Percentiles rank a stretch among this genome's conserved stretches.
These are phyloP conservation scores for Limnephilus lunatus DNA, from an alignment of 2,888 invertebrate genomes.

Conservation along the genomic window DNA sequence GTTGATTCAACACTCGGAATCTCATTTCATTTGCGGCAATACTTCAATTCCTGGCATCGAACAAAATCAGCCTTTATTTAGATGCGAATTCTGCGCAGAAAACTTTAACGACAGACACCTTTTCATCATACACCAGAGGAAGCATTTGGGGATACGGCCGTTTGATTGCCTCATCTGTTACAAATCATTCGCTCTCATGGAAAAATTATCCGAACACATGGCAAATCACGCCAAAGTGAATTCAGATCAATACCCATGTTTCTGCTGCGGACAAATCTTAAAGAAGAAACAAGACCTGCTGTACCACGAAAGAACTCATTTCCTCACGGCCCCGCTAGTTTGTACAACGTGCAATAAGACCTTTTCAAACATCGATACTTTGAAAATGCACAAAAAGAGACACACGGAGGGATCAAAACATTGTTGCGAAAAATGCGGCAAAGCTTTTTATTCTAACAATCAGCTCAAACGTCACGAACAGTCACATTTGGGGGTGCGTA, in stretches of 20 bases:
- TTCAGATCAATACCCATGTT: conserved; percentile 63
- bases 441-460: conserved; percentile 69
- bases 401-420: conserved; percentile 68
- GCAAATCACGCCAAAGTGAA: conserved; percentile 23
- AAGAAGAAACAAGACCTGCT: conserved; percentile 67
- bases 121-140: conserved; percentile 66
- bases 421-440: conserved; percentile 68
- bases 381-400: conserved; percentile 69
- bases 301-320: conserved; percentile 68
- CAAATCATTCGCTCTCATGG: conserved; percentile 64
- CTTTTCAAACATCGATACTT: conserved; percentile 68
- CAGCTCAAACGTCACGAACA: conserved; percentile 69
- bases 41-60: conserved; percentile 32
- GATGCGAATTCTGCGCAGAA: conserved; percentile 67
- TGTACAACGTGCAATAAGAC: conserved; percentile 69
- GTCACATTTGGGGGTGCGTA: conserved; percentile 68
- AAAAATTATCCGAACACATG: conserved; percentile 63
- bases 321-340: conserved; percentile 63
- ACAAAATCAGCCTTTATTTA: conserved; percentile 60
- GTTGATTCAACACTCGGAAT: conserved; percentile 68
- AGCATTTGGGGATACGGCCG: conserved; percentile 65
- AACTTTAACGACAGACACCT: conserved; percentile 66
- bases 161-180: conserved; percentile 67
- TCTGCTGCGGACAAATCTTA: conserved; percentile 67
- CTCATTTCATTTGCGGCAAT: conserved; percentile 67